phyloP scores from a whole-genome alignment of 2,113 vertebrate genomes.

The Syngnathoides biaculeatus region DNA sequence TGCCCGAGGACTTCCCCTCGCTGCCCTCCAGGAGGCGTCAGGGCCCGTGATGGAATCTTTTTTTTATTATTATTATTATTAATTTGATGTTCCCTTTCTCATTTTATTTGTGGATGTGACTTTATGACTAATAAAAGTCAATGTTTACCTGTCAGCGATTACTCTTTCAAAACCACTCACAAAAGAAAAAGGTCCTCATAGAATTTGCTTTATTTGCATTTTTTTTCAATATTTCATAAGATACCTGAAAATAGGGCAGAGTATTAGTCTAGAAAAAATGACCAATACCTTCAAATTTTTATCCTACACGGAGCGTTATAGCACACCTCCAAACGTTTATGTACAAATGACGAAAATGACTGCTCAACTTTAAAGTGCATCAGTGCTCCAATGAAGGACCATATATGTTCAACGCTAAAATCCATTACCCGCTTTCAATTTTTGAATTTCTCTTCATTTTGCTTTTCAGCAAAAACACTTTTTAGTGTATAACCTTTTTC shows the following conservation, averaged over 20 bases:
- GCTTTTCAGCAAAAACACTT: not conserved
- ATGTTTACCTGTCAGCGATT: not conserved
- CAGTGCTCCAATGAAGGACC: not conserved
- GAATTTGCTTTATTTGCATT: not conserved
- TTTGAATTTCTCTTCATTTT: not conserved
- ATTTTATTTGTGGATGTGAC: too few relatives aligned
- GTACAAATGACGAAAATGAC: not conserved
- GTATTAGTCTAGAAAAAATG: not conserved
- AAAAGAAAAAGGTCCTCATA: not conserved
- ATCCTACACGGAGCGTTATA: not conserved
- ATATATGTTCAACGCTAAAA: not conserved
- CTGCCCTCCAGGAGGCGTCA: slow-evolving; percentile 62
- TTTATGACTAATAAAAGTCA: not conserved
- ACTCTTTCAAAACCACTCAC: not conserved
- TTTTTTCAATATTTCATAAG: not conserved
- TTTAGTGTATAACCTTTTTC: not conserved
- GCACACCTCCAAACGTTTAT: not conserved
- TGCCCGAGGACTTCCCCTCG: slow-evolving; percentile 77
- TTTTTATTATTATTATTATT: accelerated
- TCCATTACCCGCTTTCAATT: not conserved
- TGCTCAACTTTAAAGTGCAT: not conserved
- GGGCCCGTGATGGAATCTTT: slow-evolving; percentile 19
- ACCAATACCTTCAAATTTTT: not conserved
- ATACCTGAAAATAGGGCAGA: not conserved
- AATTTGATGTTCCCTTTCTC: slow-evolving; percentile 1